Evolutionary conservation across 2,888 invertebrate species (phyloP).

Genomic region (Drosophila demipolita): DNA sequence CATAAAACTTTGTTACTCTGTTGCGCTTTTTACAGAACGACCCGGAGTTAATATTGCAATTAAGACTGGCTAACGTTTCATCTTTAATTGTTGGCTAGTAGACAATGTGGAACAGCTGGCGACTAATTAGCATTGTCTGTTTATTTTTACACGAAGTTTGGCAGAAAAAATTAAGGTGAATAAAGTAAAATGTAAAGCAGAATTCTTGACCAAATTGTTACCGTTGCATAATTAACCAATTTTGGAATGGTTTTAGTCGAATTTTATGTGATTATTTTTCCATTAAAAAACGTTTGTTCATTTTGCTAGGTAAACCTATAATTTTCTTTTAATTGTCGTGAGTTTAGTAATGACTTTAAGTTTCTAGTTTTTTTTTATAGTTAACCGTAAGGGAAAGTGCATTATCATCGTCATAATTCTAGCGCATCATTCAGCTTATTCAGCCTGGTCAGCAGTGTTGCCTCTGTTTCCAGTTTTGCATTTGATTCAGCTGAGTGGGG

Average conservation of each 20-base stretch:
- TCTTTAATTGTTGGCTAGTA: conserved; percentile 54
- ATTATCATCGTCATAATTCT: conserved; percentile 42
- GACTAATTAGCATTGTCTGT: conserved; percentile 45
- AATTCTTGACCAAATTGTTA: neutral
- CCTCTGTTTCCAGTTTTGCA: neutral
- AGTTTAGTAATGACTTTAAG: conserved; percentile 3
- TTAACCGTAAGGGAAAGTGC: conserved; percentile 38
- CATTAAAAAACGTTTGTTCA: neutral
- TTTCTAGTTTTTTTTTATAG: conserved; percentile 18
- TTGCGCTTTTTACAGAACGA: conserved; percentile 4
- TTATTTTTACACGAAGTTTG: neutral
- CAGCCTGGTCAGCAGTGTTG: conserved; percentile 47
- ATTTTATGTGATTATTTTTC: neutral
- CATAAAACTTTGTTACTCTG: conserved; percentile 20
- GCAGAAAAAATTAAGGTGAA: neutral
- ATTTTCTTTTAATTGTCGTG: neutral
- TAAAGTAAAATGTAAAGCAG: neutral
- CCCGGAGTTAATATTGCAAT: conserved; percentile 63
- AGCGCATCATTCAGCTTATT: conserved; percentile 23
- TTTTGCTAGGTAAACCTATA: neutral
- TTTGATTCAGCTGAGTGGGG: neutral
- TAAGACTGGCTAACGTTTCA: conserved; percentile 45
- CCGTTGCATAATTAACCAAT: neutral
- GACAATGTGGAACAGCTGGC: conserved; percentile 5
- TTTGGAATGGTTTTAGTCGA: neutral